Conservation (phyloP, 2,797 vertebrate species). For the Dryobates pubescens region DNA sequence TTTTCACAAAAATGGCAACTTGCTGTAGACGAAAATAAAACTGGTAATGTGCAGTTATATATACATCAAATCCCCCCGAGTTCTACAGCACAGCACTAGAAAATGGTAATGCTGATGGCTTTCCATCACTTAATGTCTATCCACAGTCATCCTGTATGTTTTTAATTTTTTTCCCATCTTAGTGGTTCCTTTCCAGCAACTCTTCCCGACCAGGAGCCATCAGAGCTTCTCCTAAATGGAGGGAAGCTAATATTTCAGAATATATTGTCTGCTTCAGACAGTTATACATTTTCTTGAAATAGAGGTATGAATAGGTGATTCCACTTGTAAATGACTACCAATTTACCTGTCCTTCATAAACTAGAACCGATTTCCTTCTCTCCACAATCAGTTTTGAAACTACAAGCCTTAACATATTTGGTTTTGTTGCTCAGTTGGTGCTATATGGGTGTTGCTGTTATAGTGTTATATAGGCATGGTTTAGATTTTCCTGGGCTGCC, state of each 20-base stretch:
- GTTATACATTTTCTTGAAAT: not conserved
- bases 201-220: not conserved
- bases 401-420: not conserved
- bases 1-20: constrained; percentile 55
- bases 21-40: constrained; percentile 53
- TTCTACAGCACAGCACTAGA: not conserved
- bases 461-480: too few species aligned
- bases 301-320: not conserved
- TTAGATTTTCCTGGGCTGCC: not conserved
- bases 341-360: not conserved
- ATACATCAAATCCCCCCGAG: not conserved
- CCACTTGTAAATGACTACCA: not conserved
- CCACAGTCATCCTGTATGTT: not conserved
- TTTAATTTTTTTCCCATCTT: not conserved
- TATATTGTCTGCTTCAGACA: not conserved
- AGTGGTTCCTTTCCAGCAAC: not conserved
- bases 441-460: not conserved
- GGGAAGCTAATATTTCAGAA: not conserved
- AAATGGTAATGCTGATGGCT: not conserved
- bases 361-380: not conserved
- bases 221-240: not conserved
- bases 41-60: constrained; percentile 10
- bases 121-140: not conserved
- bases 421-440: not conserved
- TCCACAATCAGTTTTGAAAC: not conserved